A percentile compares a stretch with the other conserved stretches of the same genome.
These are phyloP conservation scores for Melanaphis sacchari DNA, from an alignment of 1,140 invertebrate genomes.

Conservation along the genomic window DNA sequence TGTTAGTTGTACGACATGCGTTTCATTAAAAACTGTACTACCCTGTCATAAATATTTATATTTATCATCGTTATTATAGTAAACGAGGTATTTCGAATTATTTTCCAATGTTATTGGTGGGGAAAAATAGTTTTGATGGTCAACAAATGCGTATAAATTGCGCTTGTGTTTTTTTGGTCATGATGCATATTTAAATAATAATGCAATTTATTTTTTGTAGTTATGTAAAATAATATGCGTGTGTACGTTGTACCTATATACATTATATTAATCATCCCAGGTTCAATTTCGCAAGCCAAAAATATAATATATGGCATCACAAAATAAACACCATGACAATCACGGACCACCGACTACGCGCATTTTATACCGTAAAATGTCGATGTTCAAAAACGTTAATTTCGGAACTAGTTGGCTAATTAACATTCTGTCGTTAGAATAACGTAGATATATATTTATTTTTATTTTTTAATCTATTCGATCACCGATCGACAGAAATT, in stretches of 20 bases:
- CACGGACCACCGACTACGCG: neutral
- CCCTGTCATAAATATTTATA: neutral
- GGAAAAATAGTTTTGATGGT: neutral
- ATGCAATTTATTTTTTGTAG: neutral
- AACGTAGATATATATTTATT: neutral
- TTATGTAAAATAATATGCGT: slow-evolving; percentile 14
- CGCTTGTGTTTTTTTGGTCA: neutral
- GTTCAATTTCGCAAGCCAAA: neutral
- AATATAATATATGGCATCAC: neutral
- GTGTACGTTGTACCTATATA: slow-evolving; percentile 13
- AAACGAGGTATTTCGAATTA: neutral
- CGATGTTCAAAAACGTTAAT: neutral
- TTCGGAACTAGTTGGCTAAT: neutral
- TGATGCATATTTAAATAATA: neutral
- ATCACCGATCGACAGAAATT: neutral
- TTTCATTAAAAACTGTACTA: neutral
- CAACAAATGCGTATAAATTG: neutral
- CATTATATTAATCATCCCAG: neutral
- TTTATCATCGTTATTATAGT: neutral
- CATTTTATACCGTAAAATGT: neutral
- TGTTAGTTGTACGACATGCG: neutral
- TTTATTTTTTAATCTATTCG: neutral
- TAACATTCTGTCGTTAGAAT: neutral
- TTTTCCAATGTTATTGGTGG: neutral
- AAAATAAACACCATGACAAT: neutral